Evolutionary conservation across 23 tunicate species (phyloP), one percentile per base, ranked within the genome.

Genomic region (Ascidia mentula): DNA sequence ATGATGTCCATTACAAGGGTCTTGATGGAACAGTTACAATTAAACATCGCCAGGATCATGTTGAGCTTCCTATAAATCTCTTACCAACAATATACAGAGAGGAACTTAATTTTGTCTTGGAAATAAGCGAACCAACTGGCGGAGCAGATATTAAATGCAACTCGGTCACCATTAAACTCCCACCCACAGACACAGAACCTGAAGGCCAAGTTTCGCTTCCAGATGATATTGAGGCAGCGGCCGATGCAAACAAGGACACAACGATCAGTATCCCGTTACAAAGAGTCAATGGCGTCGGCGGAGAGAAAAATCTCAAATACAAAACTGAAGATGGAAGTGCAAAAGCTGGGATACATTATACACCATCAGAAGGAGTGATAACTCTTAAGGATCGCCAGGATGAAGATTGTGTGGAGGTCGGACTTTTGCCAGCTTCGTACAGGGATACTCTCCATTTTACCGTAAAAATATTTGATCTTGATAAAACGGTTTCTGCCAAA

Each of bases 311-410:
- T 13, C 73, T 91, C 18, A 72, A 77, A 8, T 91, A 77, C 71
- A 40, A 32, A 40, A 78, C 83, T 1, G 45, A n/a, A 31, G 89
- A 85, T 78, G 89, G 89, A 31, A 85, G 77, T 30, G 96, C 96
- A 0, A 80, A 79, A 31, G 83, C 89, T 15, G 89, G 83, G 9
- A 46, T 17, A 0, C 89, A 90, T 46, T 90, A 80, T 45, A 34
- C n/a, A 38, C 5, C 32, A 34, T 24, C 40, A 9, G 26, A 3
- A 12, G 40, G 45, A 3, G 26, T 4, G 31, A 6, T 72, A 17
- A 32, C 5, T n/a, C 4, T 82, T 18, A 72, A 82, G 28, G 78
- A 72, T 45, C 36, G 69, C 30, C 61, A 82, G 42, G 38, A n/a
- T 4, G 34, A 40, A 32, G 71, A 72, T 34, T 30, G 40, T n/a